Evolutionary conservation across 2,797 vertebrate species (phyloP).

Genomic region (Poecilia velifera): DNA sequence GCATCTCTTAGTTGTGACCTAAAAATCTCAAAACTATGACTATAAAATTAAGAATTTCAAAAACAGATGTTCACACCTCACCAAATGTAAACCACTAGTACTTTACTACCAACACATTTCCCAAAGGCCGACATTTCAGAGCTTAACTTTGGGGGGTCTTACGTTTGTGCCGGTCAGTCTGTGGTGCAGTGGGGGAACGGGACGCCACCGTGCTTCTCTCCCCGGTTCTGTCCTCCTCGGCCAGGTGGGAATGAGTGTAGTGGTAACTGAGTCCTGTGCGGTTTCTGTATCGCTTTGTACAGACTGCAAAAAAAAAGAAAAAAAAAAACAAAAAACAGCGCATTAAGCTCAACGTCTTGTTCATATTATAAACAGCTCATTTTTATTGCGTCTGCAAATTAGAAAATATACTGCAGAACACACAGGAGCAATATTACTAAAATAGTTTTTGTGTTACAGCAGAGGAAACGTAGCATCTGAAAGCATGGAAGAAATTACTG

Average conservation of each 20-base stretch:
- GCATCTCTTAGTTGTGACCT: background rate
- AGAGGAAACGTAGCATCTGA: background rate
- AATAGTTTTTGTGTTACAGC: background rate
- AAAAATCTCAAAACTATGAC: background rate
- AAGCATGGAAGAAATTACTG: background rate
- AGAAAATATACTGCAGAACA: background rate
- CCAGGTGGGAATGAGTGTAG: constrained; percentile 94
- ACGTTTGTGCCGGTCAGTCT: constrained; percentile 94
- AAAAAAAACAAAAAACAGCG: constrained; percentile 15
- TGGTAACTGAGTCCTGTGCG: constrained; percentile 96
- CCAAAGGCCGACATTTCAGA: background rate
- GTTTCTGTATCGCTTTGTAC: constrained; percentile 97
- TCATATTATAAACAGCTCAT: background rate
- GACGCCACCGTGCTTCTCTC: constrained; percentile 86
- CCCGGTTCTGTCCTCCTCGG: constrained; percentile 88
- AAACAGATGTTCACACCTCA: background rate
- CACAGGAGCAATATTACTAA: background rate
- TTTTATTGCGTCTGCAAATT: background rate
- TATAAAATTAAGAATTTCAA: background rate
- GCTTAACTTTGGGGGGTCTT: constrained; percentile 53
- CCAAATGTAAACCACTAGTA: background rate
- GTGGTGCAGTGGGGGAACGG: constrained; percentile 81
- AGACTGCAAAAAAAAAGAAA: constrained; percentile 78
- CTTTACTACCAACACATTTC: background rate
- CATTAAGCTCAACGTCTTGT: constrained; percentile 9